These are phyloP conservation scores for Lamprotornis superbus DNA, from an alignment of 2,113 vertebrate species.

Conservation along the genomic window DNA sequence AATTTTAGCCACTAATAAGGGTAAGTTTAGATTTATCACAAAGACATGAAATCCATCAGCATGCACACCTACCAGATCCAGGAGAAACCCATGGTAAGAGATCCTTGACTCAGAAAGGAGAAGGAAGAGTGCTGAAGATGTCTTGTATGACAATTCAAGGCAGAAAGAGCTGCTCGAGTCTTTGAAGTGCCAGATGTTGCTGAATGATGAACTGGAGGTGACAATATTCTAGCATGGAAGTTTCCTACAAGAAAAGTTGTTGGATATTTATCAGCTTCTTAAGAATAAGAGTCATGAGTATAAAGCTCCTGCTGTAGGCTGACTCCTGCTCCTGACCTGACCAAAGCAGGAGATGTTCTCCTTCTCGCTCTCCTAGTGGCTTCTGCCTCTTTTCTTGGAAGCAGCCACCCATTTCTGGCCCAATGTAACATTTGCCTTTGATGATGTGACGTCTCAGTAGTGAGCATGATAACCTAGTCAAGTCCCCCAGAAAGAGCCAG, in stretches of 20 bases:
- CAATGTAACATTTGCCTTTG: not conserved
- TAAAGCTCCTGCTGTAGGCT: not conserved
- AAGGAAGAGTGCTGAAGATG: not conserved
- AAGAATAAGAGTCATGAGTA: not conserved
- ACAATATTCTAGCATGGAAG: not conserved
- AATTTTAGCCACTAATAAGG: not conserved
- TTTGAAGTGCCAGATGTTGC: not conserved
- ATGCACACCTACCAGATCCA: conserved; percentile 51
- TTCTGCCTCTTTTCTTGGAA: conserved; percentile 26
- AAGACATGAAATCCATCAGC: not conserved
- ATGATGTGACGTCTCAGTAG: not conserved
- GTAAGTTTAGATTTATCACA: not conserved
- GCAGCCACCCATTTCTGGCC: not conserved
- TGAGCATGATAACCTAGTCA: not conserved
- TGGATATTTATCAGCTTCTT: conserved; percentile 9
- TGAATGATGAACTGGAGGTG: not conserved
- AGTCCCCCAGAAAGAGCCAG: not conserved
- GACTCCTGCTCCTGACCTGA: not conserved
- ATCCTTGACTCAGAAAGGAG: not conserved
- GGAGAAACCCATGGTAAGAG: conserved; percentile 36
- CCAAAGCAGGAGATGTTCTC: not conserved
- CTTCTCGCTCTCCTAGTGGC: not conserved
- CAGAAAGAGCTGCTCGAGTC: not conserved
- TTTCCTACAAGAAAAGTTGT: conserved; percentile 48
- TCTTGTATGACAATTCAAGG: not conserved